Evolutionary conservation across 2,888 invertebrate species (phyloP).

Genomic region (Rapana venosa): DNA sequence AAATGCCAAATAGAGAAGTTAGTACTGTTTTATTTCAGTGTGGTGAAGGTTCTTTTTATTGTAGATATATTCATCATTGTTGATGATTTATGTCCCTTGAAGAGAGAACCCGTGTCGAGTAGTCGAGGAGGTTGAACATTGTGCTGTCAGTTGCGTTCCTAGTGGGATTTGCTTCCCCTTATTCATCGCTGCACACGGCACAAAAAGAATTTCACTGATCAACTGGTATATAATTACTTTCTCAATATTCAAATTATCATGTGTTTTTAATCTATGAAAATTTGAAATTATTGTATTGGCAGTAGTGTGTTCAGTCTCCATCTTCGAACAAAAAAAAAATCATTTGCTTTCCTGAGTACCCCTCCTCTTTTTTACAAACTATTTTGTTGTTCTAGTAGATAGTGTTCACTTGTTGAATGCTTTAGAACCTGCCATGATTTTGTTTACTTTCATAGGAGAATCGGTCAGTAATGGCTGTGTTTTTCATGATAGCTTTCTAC

Average conservation of each 20-base stretch:
- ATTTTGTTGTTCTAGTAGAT: neutral
- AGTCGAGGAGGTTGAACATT: slow-evolving; percentile 41
- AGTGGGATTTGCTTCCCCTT: slow-evolving; percentile 42
- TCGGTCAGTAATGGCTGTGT: neutral
- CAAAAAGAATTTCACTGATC: slow-evolving; percentile 44
- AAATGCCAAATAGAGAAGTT: too few relatives aligned
- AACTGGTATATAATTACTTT: slow-evolving; percentile 45
- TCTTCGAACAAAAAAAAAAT: neutral
- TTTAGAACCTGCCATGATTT: neutral
- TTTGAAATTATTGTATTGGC: neutral
- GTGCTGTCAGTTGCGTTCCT: slow-evolving; percentile 43
- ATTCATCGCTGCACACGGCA: slow-evolving; percentile 39
- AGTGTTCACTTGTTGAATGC: neutral
- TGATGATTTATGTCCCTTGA: slow-evolving; percentile 44
- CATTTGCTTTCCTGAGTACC: too few relatives aligned
- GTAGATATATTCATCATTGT: slow-evolving; percentile 7
- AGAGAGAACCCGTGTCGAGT: slow-evolving; percentile 35
- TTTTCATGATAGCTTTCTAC: neutral
- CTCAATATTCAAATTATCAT: slow-evolving; percentile 21
- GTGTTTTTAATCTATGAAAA: slow-evolving; percentile 26
- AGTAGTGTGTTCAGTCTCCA: neutral
- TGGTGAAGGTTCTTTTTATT: slow-evolving; percentile 2
- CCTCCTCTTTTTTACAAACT: too few relatives aligned
- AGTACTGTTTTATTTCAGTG: too few relatives aligned
- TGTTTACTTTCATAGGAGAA: neutral